Base-by-base conservation (phyloP, 2,113 vertebrate species). In the Lepisosteus osseus region DNA sequence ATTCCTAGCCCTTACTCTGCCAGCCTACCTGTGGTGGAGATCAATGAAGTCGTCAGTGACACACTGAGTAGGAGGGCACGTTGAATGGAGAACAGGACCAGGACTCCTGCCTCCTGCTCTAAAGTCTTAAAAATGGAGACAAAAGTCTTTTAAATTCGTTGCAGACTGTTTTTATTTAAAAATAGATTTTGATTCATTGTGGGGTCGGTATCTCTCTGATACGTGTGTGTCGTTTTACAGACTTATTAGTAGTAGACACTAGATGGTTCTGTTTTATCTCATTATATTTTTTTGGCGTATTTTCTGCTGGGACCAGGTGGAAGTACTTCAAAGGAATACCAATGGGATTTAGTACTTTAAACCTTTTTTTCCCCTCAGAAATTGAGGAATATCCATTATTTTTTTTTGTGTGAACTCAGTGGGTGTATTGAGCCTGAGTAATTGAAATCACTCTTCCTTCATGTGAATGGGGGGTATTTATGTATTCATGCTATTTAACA, bases 331-430 rank as follows among this genome's bases (percentile, higher is more conserved):
- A 59, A 59, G n/a, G 56, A 59, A 59, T 59, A 59, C 56, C 56
- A 59, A n/a, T 59, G 56, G 56, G 56, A 59, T 59, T 59, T 59
- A 59, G n/a, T 59, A 59, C 56, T 59, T 59, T 59, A 59, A 59
- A 59, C 56, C 56, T 59, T 59, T 59, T 59, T 59, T 59, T 59
- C 13, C 12, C 56, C 56, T 59, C 56, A 59, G 56, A 59, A 59
- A 59, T 59, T 59, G n/a, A 59, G 56, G 56, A 12, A 59, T 59
- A 14, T 59, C 56, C 56, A 59, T 59, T 59, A 59, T 59, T 59
- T 59, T 29, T 17, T 29, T 59, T n/a, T 59, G 56, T 59, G 56
- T 59, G 56, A 59, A 59, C 56, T 12, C 56, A 59, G 56, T 59
- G 56, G 56, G 56, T 59, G n/a, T 59, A 59, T 59, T 59, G 56